Evolutionary conservation across 2,888 invertebrate species (phyloP).

Genomic region (Amphipyra berbera): DNA sequence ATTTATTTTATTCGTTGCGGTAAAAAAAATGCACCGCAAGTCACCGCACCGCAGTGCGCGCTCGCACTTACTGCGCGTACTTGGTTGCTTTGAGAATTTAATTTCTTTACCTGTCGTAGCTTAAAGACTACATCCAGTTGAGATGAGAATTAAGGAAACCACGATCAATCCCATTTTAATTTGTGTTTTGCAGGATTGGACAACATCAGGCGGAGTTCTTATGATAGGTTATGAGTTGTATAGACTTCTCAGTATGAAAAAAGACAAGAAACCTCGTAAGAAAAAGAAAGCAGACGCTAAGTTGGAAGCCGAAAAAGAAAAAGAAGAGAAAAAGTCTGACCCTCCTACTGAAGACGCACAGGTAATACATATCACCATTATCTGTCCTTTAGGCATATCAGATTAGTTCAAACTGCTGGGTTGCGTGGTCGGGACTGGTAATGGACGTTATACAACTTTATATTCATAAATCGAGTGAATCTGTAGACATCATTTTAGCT

Average conservation of each 20-base stretch:
- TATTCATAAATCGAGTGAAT: too few species aligned
- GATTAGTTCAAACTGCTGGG: too few species aligned
- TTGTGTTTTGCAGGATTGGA: slow-evolving; percentile 92
- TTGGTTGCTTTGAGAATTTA: too few species aligned
- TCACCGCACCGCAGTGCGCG: too few species aligned
- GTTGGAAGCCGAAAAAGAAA: slow-evolving; percentile 76
- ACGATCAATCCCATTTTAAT: neutral
- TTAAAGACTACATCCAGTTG: too few species aligned
- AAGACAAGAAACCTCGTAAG: slow-evolving; percentile 90
- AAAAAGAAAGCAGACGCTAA: slow-evolving; percentile 84
- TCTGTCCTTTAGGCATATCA: neutral
- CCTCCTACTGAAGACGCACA: slow-evolving; percentile 81
- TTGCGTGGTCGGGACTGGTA: neutral
- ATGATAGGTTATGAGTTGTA: slow-evolving; percentile 99
- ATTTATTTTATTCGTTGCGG: too few species aligned
- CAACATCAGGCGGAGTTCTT: slow-evolving; percentile 96
- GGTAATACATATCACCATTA: slow-evolving; percentile 62
- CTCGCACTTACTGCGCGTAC: too few species aligned
- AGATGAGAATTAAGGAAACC: too few species aligned
- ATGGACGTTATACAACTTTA: neutral
- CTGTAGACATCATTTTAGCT: too few species aligned
- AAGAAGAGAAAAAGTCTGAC: slow-evolving; percentile 76
- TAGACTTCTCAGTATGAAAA: slow-evolving; percentile 95
- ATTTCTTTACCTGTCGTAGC: too few species aligned
- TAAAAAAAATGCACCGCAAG: too few species aligned